Percentiles rank a stretch among this genome's conserved stretches.
Conservation (phyloP, 2,113 vertebrate genomes). For the Octodon degus region DNA sequence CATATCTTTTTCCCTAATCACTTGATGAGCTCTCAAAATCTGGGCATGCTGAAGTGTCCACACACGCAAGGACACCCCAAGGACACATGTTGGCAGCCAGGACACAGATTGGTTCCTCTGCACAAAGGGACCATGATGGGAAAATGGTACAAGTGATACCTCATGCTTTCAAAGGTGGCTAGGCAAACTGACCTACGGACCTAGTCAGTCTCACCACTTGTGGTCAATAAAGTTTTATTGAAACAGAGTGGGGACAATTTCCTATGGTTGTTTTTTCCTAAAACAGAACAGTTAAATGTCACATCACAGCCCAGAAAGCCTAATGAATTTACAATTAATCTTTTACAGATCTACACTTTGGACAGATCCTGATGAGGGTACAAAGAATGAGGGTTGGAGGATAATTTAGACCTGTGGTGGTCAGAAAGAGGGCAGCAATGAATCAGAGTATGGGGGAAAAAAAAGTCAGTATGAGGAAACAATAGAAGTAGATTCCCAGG, state of each 20-base stretch:
- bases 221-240: not conserved
- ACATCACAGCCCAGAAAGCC: not conserved
- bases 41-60: not conserved
- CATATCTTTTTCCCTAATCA: not conserved
- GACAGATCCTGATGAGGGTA: not conserved
- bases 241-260: not conserved
- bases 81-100: not conserved
- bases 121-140: not conserved
- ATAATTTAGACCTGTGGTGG: not conserved
- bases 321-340: not conserved
- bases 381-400: not conserved
- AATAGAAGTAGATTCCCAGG: not conserved
- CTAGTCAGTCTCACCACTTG: not conserved
- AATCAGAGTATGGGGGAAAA: not conserved
- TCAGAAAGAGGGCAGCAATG: accelerated
- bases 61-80: too few species aligned
- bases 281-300: not conserved
- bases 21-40: not conserved
- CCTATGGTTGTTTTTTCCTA: not conserved
- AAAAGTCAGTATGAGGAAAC: not conserved
- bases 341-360: not conserved
- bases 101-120: not conserved
- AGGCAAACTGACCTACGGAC: not conserved
- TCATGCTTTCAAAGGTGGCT: not conserved
- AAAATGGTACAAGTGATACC: not conserved